These are phyloP conservation scores for Nudaria mundana DNA, from an alignment of 2,888 invertebrate genomes.

Conservation along the genomic window DNA sequence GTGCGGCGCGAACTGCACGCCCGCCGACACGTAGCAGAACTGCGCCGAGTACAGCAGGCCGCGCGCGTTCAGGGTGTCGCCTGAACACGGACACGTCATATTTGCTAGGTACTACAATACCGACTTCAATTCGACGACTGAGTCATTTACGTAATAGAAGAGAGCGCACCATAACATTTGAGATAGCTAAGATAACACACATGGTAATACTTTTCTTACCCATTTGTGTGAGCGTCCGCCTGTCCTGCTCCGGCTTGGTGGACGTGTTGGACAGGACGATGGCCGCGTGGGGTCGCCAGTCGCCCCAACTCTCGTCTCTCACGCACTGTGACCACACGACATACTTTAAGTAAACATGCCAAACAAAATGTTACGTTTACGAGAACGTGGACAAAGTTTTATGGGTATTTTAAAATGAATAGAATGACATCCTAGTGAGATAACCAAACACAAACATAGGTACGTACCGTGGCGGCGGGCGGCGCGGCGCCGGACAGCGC, in stretches of 20 bases:
- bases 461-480: slow-evolving; percentile 72
- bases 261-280: slow-evolving; percentile 95
- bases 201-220: too few species aligned
- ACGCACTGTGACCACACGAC: slow-evolving; percentile 84
- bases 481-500: slow-evolving; percentile 88
- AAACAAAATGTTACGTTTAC: too few species aligned
- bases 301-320: slow-evolving; percentile 89
- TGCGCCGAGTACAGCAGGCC: slow-evolving; percentile 95
- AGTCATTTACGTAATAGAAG: too few species aligned
- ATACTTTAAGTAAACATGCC: too few species aligned
- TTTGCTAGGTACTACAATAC: too few species aligned
- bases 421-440: too few species aligned
- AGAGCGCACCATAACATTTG: not conserved
- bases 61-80: slow-evolving; percentile 85
- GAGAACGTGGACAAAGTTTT: too few species aligned
- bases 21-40: slow-evolving; percentile 96
- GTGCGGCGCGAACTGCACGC: slow-evolving; percentile 81
- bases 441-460: too few species aligned
- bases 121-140: too few species aligned
- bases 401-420: too few species aligned
- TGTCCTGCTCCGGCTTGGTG: slow-evolving; percentile 87
- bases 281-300: slow-evolving; percentile 98
- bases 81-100: slow-evolving; percentile 62
- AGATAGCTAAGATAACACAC: not conserved
- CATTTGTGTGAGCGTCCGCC: slow-evolving; percentile 87